These are phyloP conservation scores for Sinocyclocheilus anshuiensis DNA, from an alignment of 2,113 vertebrate species.

Conservation along the genomic window DNA sequence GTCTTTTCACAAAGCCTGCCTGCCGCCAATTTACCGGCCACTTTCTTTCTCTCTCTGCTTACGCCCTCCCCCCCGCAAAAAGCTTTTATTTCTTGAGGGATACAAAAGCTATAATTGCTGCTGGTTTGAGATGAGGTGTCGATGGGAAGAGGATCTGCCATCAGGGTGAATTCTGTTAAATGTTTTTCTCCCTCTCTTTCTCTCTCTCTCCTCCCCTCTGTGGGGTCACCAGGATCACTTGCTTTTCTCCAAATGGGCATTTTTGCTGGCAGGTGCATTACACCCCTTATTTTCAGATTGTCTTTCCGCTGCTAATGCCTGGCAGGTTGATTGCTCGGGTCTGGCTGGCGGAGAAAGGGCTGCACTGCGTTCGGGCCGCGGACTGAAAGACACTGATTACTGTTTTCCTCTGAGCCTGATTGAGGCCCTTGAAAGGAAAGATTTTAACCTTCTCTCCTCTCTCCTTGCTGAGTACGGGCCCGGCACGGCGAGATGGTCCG, in stretches of 20 bases:
- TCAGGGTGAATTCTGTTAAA: conserved; percentile 98
- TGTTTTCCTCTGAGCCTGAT: conserved; percentile 99
- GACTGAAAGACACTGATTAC: conserved; percentile 99
- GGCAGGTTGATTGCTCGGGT: conserved; percentile 99
- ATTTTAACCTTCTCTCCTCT: conserved; percentile 97
- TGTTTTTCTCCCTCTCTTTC: conserved; percentile 85
- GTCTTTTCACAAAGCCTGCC: conserved; percentile 81
- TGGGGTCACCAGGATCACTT: conserved; percentile 99
- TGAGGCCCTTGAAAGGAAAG: conserved; percentile 99
- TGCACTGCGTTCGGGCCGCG: conserved; percentile 89
- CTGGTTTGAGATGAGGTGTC: conserved; percentile 99
- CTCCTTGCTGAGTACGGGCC: conserved; percentile 92
- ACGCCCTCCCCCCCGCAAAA: conserved; percentile 75
- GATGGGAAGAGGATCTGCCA: conserved; percentile 93
- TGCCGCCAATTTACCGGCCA: conserved; percentile 77
- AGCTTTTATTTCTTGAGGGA: conserved; percentile 97
- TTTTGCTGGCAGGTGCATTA: conserved; percentile 99
- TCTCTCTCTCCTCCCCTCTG: conserved; percentile 81
- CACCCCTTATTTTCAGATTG: conserved; percentile 99
- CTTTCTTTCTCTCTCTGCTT: conserved; percentile 39
- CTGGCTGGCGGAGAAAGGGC: conserved; percentile 97
- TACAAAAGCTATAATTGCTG: conserved; percentile 99
- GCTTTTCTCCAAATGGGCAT: conserved; percentile 99
- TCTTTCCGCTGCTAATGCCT: conserved; percentile 99
- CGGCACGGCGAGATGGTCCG: conserved; percentile 95